Evolutionary conservation across 2,113 vertebrate species (phyloP).

Genomic region (Abramis brama): DNA sequence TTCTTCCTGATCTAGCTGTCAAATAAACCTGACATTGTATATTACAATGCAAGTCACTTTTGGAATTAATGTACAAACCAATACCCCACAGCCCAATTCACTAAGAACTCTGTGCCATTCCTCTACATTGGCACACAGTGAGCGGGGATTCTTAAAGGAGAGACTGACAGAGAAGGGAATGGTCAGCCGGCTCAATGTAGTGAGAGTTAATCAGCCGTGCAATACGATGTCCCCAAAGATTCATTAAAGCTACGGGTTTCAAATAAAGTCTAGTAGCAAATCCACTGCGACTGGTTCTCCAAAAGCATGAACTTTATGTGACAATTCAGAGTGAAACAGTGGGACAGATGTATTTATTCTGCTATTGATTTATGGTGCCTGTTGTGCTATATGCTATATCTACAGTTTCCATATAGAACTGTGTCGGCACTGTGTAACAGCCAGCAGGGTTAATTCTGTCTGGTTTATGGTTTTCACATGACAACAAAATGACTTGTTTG

Average conservation of each 20-base stretch:
- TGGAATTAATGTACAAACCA: constrained; percentile 22
- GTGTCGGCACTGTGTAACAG: neutral
- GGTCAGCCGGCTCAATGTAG: neutral
- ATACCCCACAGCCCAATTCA: neutral
- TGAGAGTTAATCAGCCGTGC: neutral
- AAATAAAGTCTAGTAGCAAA: neutral
- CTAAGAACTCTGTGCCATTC: constrained; percentile 9
- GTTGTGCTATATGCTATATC: neutral
- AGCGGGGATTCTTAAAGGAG: neutral
- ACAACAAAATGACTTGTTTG: neutral
- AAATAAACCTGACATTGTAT: too few relatives aligned
- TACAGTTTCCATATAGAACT: neutral
- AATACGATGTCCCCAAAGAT: neutral
- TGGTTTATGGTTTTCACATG: neutral
- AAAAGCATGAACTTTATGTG: neutral
- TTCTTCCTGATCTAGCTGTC: too few relatives aligned
- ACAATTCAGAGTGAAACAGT: neutral
- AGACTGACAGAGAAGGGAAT: constrained; percentile 22
- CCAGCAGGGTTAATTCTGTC: neutral
- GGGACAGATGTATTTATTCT: neutral
- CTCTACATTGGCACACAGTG: neutral
- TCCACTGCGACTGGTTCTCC: neutral
- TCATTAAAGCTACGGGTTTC: constrained; percentile 1
- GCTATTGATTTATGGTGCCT: neutral
- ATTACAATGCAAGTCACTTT: too few relatives aligned